phyloP scores from a whole-genome alignment of 2,797 vertebrate genomes.

The Falco novaeseelandiae region DNA sequence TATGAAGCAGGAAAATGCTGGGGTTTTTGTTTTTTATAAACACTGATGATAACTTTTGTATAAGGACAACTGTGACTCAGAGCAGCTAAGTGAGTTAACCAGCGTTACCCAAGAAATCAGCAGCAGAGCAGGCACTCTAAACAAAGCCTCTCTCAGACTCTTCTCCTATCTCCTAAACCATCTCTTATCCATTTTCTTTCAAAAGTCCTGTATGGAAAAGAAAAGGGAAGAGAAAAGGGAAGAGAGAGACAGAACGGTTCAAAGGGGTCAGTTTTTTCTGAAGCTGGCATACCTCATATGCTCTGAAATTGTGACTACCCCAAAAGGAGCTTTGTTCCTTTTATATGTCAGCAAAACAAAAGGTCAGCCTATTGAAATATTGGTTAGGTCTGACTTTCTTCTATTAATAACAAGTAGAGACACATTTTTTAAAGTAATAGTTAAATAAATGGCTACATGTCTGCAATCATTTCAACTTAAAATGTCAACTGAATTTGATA shows the following conservation, averaged over 20 bases:
- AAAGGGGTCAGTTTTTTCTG: constrained; percentile 17
- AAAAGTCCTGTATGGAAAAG: background rate
- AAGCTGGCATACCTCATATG: background rate
- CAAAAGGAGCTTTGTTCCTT: constrained; percentile 41
- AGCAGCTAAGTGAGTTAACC: background rate
- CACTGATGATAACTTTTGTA: background rate
- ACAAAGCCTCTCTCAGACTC: background rate
- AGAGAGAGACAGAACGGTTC: background rate
- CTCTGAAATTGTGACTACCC: constrained; percentile 38
- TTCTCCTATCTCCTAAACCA: background rate
- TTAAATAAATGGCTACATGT: constrained; percentile 80
- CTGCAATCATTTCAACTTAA: constrained; percentile 79
- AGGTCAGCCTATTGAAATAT: constrained; percentile 73
- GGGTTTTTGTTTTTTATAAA: background rate
- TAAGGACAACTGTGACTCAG: background rate
- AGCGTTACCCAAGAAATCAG: background rate
- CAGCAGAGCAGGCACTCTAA: background rate
- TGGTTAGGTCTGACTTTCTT: constrained; percentile 73
- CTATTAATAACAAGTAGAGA: constrained; percentile 75
- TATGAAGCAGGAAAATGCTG: background rate
- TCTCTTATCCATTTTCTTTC: background rate
- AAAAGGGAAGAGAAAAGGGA: background rate
- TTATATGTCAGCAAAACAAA: constrained; percentile 66
- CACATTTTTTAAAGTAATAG: constrained; percentile 77
- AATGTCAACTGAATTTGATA: constrained; percentile 82